Conservation (phyloP, 2,797 vertebrate species). For the Intellagama lesueurii region DNA sequence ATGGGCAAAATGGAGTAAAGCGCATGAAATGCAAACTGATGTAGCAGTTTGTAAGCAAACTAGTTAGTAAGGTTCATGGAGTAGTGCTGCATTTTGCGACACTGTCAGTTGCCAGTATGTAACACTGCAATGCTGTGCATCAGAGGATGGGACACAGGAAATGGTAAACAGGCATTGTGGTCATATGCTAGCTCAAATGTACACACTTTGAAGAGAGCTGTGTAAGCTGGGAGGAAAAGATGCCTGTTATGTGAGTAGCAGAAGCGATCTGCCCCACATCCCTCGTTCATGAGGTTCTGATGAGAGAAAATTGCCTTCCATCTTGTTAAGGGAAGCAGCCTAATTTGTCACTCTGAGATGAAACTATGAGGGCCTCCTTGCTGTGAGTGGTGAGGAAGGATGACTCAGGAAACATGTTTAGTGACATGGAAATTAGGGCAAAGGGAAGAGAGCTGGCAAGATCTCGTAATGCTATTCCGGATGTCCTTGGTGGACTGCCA, state of each 20-base stretch:
- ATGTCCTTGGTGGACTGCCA: constrained; percentile 1
- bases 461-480: background rate
- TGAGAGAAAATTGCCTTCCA: background rate
- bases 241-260: too few relatives aligned
- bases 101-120: background rate
- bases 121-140: background rate
- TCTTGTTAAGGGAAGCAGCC: constrained; percentile 1
- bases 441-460: background rate
- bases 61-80: background rate
- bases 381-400: background rate
- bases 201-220: background rate
- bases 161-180: too few relatives aligned
- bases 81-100: background rate
- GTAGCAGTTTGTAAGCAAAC: background rate
- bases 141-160: background rate
- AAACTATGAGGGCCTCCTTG: background rate
- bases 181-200: background rate
- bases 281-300: background rate
- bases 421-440: background rate
- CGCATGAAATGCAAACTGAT: background rate
- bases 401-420: constrained; percentile 2
- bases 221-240: background rate
- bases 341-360: background rate
- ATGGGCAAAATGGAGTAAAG: background rate
- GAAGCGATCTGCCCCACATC: background rate